These are phyloP conservation scores for Ylistrum balloti DNA, from an alignment of 1,140 invertebrate species.

Conservation along the genomic window DNA sequence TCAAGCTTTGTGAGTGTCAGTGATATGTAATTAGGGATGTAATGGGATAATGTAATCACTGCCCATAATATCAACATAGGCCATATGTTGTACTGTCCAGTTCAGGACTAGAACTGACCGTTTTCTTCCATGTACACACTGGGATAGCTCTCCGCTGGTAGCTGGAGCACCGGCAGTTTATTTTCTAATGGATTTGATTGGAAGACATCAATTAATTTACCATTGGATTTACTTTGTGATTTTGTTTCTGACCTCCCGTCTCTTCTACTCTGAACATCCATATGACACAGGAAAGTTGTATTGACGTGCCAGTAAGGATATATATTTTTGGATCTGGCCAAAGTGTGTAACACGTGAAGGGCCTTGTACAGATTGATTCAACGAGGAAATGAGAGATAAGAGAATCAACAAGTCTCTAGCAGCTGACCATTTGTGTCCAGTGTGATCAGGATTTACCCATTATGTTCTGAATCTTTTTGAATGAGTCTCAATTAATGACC, in stretches of 20 bases:
- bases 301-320: no score
- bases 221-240: no score
- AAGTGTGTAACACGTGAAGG: no score
- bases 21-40: not conserved
- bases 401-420: no score
- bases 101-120: not conserved
- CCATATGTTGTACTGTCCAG: not conserved
- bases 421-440: not conserved
- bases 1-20: not conserved
- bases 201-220: not conserved
- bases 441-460: no score
- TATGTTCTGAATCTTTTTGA: not conserved
- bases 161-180: no score
- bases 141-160: no score
- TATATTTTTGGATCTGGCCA: no score
- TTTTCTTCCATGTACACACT: no score
- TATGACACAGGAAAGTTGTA: no score
- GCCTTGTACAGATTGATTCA: not conserved
- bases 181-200: no score
- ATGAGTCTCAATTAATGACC: not conserved
- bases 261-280: no score
- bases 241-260: not conserved
- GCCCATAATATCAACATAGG: not conserved
- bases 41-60: slow-evolving; percentile 27
- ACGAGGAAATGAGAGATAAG: not conserved